Evolutionary conservation across 2,888 invertebrate genomes (phyloP).

Genomic region (Dione vanillae): DNA sequence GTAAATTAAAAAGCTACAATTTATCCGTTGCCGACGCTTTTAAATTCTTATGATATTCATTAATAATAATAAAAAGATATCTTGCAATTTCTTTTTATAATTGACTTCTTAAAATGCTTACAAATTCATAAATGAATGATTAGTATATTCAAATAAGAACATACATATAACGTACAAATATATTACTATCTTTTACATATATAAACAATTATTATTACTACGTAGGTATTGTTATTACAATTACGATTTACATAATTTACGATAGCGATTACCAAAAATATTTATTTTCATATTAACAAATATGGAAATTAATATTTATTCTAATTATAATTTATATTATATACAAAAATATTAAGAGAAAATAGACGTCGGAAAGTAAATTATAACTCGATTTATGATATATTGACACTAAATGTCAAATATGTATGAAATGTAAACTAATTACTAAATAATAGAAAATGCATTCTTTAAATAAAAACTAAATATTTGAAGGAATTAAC

Average conservation of each 20-base stretch:
- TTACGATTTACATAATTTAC: neutral
- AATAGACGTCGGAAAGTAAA: neutral
- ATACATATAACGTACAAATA: constrained; percentile 6
- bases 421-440: neutral
- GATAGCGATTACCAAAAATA: neutral
- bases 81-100: neutral
- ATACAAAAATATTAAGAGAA: neutral
- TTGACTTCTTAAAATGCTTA: neutral
- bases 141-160: neutral
- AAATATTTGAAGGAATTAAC: constrained; percentile 6
- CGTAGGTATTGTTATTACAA: neutral
- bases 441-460: no score
- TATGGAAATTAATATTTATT: constrained; percentile 1
- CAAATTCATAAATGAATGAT: neutral
- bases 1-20: neutral
- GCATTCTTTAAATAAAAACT: no score
- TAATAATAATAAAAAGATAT: neutral
- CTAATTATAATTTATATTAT: neutral
- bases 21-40: neutral
- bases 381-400: neutral
- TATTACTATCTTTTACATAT: neutral
- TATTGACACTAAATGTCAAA: neutral
- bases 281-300: neutral
- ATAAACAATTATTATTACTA: neutral
- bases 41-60: neutral